Evolutionary conservation across 2,888 invertebrate species (phyloP).

Genomic region (Coremacera marginata): DNA sequence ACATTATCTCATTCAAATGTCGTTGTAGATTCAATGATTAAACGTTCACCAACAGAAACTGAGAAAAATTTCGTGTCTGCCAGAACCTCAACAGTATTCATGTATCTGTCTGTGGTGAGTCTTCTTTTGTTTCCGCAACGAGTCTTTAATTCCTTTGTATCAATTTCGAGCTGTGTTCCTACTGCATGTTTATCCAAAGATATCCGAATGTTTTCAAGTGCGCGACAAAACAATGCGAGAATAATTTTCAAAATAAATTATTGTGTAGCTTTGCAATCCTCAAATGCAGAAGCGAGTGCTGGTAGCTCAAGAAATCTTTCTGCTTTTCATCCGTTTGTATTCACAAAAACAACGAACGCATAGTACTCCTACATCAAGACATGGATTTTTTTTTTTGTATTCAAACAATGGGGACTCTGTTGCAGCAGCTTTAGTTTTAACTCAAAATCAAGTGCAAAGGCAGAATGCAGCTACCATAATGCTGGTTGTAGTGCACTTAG

Average conservation of each 20-base stretch:
- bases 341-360: neutral
- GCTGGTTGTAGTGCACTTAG: neutral
- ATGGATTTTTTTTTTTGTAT: constrained; percentile 3
- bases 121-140: constrained; percentile 12
- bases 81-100: constrained; percentile 9
- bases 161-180: constrained; percentile 6
- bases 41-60: neutral
- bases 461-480: neutral
- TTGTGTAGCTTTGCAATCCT: constrained; percentile 1
- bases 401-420: constrained; percentile 16
- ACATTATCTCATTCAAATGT: constrained; percentile 37
- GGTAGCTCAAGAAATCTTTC: constrained; percentile 2
- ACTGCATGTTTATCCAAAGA: constrained; percentile 24
- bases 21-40: constrained; percentile 20
- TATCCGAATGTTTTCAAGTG: constrained; percentile 32
- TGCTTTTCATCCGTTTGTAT: neutral
- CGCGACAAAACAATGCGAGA: constrained; percentile 36
- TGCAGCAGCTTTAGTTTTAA: neutral
- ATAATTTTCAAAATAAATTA: constrained; percentile 37
- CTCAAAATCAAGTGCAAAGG: neutral
- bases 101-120: constrained; percentile 21
- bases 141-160: constrained; percentile 25
- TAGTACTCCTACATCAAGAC: constrained; percentile 22
- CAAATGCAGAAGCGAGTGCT: neutral
- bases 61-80: neutral